Conservation (phyloP, 2,797 vertebrate species). For the Myotis planiceps region DNA sequence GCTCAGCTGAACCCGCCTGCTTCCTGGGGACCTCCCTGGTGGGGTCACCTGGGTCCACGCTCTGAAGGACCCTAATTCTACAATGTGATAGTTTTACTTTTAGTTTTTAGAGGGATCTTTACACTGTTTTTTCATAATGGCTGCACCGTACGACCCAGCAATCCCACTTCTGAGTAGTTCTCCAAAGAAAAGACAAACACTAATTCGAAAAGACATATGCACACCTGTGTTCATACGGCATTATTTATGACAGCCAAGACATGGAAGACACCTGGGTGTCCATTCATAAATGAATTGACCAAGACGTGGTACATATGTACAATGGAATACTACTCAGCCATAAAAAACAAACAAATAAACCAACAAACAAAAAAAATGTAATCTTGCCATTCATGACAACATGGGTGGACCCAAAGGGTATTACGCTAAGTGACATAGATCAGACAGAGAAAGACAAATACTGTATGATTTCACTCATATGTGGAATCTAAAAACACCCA, state of each 20-base stretch:
- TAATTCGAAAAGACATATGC: not conserved
- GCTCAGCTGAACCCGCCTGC: not conserved
- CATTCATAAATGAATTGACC: accelerated
- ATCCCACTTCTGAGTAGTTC: too few species aligned
- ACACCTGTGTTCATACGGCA: too few species aligned
- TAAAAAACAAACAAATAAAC: accelerated
- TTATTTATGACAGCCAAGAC: accelerated
- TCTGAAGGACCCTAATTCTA: not conserved
- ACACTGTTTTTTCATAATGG: not conserved
- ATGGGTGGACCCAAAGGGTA: too few species aligned
- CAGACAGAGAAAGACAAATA: not conserved
- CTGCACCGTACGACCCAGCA: too few species aligned
- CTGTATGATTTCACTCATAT: not conserved
- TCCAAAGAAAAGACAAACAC: not conserved
- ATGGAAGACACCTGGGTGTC: accelerated
- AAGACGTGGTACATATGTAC: accelerated
- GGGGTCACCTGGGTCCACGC: accelerated
- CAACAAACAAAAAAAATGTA: too few species aligned
- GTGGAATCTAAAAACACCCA: not conserved
- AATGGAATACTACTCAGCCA: not conserved
- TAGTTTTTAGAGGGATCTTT: not conserved
- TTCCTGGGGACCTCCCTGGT: accelerated
- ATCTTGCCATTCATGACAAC: not conserved
- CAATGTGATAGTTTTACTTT: not conserved
- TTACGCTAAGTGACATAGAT: not conserved